These are phyloP conservation scores for Kryptolebias marmoratus DNA, from an alignment of 2,113 vertebrate species.

Conservation along the genomic window DNA sequence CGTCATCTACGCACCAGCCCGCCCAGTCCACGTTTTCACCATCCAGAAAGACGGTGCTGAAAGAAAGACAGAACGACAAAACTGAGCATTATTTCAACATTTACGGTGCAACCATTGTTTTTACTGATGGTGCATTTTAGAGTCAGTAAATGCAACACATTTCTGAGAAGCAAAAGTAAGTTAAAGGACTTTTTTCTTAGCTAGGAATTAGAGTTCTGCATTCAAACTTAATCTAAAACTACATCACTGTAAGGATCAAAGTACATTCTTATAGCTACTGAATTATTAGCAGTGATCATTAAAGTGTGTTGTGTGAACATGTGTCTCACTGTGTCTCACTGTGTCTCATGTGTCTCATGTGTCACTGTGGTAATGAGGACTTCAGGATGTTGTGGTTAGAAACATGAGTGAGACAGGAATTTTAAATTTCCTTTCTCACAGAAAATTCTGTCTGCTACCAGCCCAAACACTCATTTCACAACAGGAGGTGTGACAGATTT, in stretches of 20 bases:
- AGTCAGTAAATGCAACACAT: not conserved
- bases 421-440: conserved; percentile 48
- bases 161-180: not conserved
- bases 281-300: too few relatives aligned
- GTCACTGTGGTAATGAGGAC: not conserved
- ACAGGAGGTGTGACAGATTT: conserved; percentile 21
- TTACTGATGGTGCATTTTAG: too few relatives aligned
- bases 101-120: not conserved
- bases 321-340: not conserved
- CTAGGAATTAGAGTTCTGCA: too few relatives aligned
- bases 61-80: conserved; percentile 5
- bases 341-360: too few relatives aligned
- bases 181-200: too few relatives aligned
- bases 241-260: too few relatives aligned
- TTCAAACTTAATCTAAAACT: too few relatives aligned
- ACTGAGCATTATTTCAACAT: not conserved
- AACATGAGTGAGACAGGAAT: conserved; percentile 2
- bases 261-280: too few relatives aligned
- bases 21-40: conserved; percentile 79
- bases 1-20: conserved; percentile 79
- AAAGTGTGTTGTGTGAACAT: not conserved
- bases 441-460: conserved; percentile 9
- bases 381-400: conserved; percentile 2
- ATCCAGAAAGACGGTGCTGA: conserved; percentile 48
- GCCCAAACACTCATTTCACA: conserved; percentile 32